Conservation (phyloP, 2,888 invertebrate genomes). For the Melipona bicolor region DNA sequence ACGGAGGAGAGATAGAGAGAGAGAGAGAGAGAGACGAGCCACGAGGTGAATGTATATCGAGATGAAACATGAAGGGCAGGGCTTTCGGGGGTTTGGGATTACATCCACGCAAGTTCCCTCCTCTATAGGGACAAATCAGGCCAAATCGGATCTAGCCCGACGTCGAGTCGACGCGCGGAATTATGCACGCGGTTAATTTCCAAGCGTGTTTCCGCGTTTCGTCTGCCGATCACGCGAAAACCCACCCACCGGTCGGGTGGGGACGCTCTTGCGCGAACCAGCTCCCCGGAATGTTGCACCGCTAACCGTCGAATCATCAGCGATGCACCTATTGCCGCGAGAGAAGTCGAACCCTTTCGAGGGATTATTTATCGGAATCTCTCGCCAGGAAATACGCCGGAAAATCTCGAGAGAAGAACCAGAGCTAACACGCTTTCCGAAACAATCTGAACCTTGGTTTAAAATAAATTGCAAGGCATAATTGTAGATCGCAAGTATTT, state of each 20-base stretch:
- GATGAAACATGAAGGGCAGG: constrained; percentile 56
- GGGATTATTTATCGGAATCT: not conserved
- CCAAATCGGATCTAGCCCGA: constrained; percentile 69
- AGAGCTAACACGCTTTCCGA: too few species aligned
- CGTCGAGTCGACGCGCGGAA: constrained; percentile 62
- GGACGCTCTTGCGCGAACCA: constrained; percentile 16
- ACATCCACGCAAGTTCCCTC: constrained; percentile 42
- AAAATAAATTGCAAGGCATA: too few species aligned
- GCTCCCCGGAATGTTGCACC: constrained; percentile 5
- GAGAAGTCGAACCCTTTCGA: not conserved
- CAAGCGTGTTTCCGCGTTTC: constrained; percentile 58
- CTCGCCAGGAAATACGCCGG: not conserved
- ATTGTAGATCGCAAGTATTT: too few species aligned
- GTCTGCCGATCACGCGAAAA: constrained; percentile 52
- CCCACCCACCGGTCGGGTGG: not conserved
- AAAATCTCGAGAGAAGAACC: too few species aligned
- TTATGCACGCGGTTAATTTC: constrained; percentile 68
- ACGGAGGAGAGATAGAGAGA: constrained; percentile 5
- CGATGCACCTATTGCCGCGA: not conserved
- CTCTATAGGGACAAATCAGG: constrained; percentile 72
- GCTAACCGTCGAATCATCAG: constrained; percentile 11
- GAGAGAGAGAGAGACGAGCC: constrained; percentile 4
- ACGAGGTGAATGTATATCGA: constrained; percentile 51
- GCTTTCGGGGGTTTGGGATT: constrained; percentile 45
- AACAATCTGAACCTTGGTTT: too few species aligned